Percentiles rank a stretch among this genome's conserved stretches.
These are phyloP conservation scores for Apteryx owenii DNA, from an alignment of 2,113 vertebrate species.

Conservation along the genomic window DNA sequence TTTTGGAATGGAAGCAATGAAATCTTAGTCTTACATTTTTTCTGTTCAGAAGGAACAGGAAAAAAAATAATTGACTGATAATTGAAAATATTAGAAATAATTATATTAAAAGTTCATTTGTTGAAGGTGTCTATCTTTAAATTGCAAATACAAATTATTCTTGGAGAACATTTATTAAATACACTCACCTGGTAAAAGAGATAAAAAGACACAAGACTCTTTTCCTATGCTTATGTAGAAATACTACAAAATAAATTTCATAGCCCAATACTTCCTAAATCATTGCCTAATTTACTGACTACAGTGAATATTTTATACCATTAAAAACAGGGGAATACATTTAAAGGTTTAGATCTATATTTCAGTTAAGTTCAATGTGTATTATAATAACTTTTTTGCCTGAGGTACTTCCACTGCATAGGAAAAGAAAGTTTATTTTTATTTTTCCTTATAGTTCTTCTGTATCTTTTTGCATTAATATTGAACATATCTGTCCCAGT, in stretches of 20 bases:
- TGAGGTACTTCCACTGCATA: conserved; percentile 43
- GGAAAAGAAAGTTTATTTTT: conserved; percentile 69
- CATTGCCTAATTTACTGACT: conserved; percentile 47
- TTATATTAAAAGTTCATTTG: conserved; percentile 50
- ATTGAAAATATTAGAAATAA: conserved; percentile 36
- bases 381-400: conserved; percentile 50
- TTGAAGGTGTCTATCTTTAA: conserved; percentile 7
- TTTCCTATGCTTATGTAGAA: background rate
- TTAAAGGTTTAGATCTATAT: conserved; percentile 58
- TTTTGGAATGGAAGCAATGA: background rate
- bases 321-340: conserved; percentile 47
- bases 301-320: conserved; percentile 54
- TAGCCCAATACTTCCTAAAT: conserved; percentile 37
- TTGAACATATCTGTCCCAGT: conserved; percentile 49
- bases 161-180: conserved; percentile 52
- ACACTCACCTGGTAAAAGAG: conserved; percentile 39
- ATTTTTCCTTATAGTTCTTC: conserved; percentile 47
- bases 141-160: conserved; percentile 64
- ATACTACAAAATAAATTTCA: conserved; percentile 36
- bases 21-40: conserved; percentile 29
- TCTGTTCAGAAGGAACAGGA: background rate
- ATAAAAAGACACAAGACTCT: conserved; percentile 7
- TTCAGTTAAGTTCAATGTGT: conserved; percentile 58
- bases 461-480: conserved; percentile 62
- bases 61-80: background rate